These are phyloP conservation scores for Lottia gigantea DNA, from an alignment of 2,888 invertebrate genomes.

Conservation along the genomic window DNA sequence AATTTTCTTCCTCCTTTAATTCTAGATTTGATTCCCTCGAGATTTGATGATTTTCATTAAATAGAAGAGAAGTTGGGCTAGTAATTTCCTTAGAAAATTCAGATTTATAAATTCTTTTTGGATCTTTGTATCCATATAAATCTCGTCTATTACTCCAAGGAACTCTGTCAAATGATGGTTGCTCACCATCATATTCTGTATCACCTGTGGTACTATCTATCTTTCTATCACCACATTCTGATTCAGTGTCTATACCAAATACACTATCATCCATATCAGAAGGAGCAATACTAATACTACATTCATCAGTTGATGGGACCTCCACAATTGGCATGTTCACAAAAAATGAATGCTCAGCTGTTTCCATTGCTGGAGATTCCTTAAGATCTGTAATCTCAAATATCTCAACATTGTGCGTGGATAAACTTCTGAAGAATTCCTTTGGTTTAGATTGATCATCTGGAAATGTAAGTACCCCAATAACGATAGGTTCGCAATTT, in stretches of 20 bases:
- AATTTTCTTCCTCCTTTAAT: not conserved
- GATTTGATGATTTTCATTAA: not conserved
- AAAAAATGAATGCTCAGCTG: constrained; percentile 13
- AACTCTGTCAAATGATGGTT: constrained; percentile 14
- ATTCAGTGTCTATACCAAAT: constrained; percentile 21
- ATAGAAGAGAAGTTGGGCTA: not conserved
- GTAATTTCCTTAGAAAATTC: constrained; percentile 17
- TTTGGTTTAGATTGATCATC: constrained; percentile 2
- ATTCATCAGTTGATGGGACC: constrained; percentile 19
- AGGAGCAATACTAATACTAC: constrained; percentile 16
- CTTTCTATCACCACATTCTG: constrained; percentile 15
- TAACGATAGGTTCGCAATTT: not conserved
- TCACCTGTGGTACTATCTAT: constrained; percentile 12
- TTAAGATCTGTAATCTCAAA: constrained; percentile 8
- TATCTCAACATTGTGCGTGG: not conserved
- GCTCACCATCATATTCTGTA: constrained; percentile 11
- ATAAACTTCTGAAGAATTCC: not conserved
- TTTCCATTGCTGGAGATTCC: not conserved
- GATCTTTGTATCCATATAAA: constrained; percentile 17
- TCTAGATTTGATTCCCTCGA: constrained; percentile 11
- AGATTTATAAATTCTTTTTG: constrained; percentile 12
- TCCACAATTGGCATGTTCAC: constrained; percentile 15
- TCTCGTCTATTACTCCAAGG: constrained; percentile 8
- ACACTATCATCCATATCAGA: constrained; percentile 22
- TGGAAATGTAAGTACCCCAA: not conserved